Base-by-base conservation (phyloP, 1,140 invertebrate genomes). In the Neocloeon triangulifer region DNA sequence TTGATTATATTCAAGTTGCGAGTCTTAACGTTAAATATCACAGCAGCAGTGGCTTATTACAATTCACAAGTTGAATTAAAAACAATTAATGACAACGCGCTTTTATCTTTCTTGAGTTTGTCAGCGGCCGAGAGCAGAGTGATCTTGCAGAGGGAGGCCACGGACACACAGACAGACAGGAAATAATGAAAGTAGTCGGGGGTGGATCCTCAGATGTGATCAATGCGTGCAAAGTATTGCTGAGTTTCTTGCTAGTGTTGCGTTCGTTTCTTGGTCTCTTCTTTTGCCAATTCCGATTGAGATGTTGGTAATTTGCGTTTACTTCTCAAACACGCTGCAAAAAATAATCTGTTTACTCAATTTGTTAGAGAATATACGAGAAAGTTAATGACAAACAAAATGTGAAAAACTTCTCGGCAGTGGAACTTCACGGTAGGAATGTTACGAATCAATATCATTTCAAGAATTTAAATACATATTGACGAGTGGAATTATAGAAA, bases 161-260 rank as follows among this genome's bases (percentile, higher is more conserved):
- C 8, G 3, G 9, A 10, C 5, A 16, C 15, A 29, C 2, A 16
- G 19, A 29, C 14, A 23, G 8, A 29, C 14, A 16, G 19, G 15
- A 14, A 9, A n/a, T 10, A 29, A 10, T 14, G 10, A 16, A 29
- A 29, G 8, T n/a, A n/a, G n/a, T 16, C 10, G 15, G 27, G 19
- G 14, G 54, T 69, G 65, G 64, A 73, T 76, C 73, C 73, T 75
- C 73, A 77, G 73, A 78, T 78, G 73, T 77, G 72, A 73, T 77
- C 73, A 77, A 77, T 77, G 73, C 73, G 71, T 73, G 73, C 73
- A 75, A 71, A 65, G 65, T 74, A 61, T 64, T 65, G 59, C 60
- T 69, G 27, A 73, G 65, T 70, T 58, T 63, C 55, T 52, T 56
- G 55, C 55, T 55, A 55, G 19, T 37, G 31, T 25, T 22, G 18